A percentile compares a stretch with the other conserved stretches of the same genome.
These are phyloP conservation scores for Adrianichthys oophorus DNA, from an alignment of 2,797 vertebrate genomes.

Conservation along the genomic window DNA sequence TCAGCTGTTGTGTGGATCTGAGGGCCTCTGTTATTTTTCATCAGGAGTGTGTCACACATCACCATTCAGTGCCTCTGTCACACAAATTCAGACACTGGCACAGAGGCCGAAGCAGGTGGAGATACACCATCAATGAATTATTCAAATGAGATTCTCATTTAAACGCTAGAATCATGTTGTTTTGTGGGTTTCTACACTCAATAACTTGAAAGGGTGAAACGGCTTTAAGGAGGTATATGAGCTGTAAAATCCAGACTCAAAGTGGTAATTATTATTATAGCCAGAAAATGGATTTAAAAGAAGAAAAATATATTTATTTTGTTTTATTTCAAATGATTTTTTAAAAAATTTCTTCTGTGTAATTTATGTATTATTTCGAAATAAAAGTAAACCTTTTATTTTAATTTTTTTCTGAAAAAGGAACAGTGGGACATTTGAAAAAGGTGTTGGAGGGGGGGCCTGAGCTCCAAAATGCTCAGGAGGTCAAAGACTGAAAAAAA, in stretches of 20 bases:
- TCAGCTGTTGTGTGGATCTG: constrained; percentile 77
- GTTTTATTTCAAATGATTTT: no score
- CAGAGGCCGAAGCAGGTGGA: constrained; percentile 69
- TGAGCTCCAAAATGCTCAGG: no score
- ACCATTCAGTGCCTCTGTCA: constrained; percentile 70
- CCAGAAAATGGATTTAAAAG: no score
- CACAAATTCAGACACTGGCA: constrained; percentile 69
- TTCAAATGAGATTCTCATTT: constrained; percentile 72
- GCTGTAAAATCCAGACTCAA: not conserved
- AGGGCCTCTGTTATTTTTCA: constrained; percentile 76
- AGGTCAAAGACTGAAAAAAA: no score
- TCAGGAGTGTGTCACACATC: constrained; percentile 80
- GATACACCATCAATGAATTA: constrained; percentile 77
- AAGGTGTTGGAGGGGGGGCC: no score
- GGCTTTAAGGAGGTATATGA: not conserved
- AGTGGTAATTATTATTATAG: not conserved
- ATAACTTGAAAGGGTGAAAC: constrained; percentile 30
- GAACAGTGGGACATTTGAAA: no score
- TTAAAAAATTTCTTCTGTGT: no score
- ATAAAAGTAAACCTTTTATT: no score
- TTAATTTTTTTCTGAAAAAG: no score
- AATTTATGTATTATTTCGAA: no score
- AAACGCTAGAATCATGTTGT: constrained; percentile 62
- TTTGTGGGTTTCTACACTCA: constrained; percentile 34
- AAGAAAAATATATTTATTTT: no score